Evolutionary conservation across 1,140 invertebrate species (phyloP), one percentile per base, ranked within the genome.

Genomic region (Lamellibrachia luymesi): DNA sequence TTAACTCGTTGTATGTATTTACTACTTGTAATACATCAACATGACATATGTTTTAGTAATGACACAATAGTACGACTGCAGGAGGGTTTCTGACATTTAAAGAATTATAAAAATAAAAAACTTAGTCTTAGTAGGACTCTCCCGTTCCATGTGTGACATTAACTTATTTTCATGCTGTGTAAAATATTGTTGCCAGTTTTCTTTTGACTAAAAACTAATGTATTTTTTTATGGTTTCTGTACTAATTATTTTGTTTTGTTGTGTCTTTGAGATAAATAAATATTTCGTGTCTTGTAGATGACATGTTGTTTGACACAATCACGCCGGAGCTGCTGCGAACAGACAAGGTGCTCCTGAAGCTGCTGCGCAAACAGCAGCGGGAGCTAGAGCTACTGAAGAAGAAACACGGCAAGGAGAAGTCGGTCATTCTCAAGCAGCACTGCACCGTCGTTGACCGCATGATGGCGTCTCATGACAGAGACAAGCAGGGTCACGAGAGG

Each of bases 301-400:
- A 92, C 51, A n/a, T 56, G 7, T 38, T 52, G 27, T 93, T 93
- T 93, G 92, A 99, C 94, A 97, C 98, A 0, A 98, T 99, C 93
- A 99, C 98, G 0, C 97, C 98, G 22, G 99, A 99, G 93, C 97
- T 97, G 50, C 97, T 99, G 90, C 97, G 98, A 56, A 97, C 98
- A 94, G 99, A 99, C 95, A 99, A 99, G 96, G 98, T 97, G 90
- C 99, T 98, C 96, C 97, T 98, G 94, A 99, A 99, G 97, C 97
- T 98, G n/a, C 97, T 98, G 80, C 98, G 98, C 95, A 99, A 99
- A 95, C 99, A 99, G 94, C 98, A 98, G 96, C 99, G 99, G 95
- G 99, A 99, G 95, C 95, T 99, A 93, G 99, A 99, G 94, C 97
- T 98, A 13, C 97, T 99, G 96, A 98, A 98, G 95, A 99, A 99